phyloP scores from a whole-genome alignment of 2,797 vertebrate species.

The Myotis findleyi region DNA sequence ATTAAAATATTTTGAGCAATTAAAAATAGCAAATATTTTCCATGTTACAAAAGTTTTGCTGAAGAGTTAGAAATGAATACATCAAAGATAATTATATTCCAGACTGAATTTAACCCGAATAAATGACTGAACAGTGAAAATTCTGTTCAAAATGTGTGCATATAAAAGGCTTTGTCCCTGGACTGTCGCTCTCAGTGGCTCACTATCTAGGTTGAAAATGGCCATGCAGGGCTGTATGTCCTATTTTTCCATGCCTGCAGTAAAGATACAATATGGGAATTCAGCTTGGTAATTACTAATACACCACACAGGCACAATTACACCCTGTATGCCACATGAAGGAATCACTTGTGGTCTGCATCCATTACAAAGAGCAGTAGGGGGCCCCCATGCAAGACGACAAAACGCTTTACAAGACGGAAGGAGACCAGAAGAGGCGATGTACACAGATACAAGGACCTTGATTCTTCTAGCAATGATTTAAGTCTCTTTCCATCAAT shows the following conservation, averaged over 20 bases:
- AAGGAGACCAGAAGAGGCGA: conserved; percentile 87
- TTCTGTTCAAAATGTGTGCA: conserved; percentile 80
- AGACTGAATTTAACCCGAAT: conserved; percentile 72
- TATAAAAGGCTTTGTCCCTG: conserved; percentile 86
- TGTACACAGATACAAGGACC: conserved; percentile 87
- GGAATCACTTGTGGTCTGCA: conserved; percentile 93
- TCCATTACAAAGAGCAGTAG: conserved; percentile 89
- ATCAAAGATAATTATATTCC: conserved; percentile 77
- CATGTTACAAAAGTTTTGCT: conserved; percentile 28
- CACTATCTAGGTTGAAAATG: conserved; percentile 88
- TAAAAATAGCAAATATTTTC: conserved; percentile 62
- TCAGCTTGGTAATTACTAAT: conserved; percentile 95
- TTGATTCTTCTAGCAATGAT: conserved; percentile 89
- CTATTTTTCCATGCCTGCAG: conserved; percentile 91
- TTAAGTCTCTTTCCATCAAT: conserved; percentile 91
- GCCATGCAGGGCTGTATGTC: conserved; percentile 85
- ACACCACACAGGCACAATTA: conserved; percentile 95
- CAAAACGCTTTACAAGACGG: conserved; percentile 87
- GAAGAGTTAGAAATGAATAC: conserved; percentile 36
- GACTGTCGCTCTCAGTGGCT: conserved; percentile 83
- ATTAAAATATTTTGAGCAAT: conserved; percentile 58
- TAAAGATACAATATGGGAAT: conserved; percentile 94
- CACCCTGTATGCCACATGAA: conserved; percentile 96
- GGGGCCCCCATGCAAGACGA: conserved; percentile 84
- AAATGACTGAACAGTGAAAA: conserved; percentile 82